These are phyloP conservation scores for Bimastos eiseni DNA, from an alignment of 2,888 invertebrate species.

Conservation along the genomic window DNA sequence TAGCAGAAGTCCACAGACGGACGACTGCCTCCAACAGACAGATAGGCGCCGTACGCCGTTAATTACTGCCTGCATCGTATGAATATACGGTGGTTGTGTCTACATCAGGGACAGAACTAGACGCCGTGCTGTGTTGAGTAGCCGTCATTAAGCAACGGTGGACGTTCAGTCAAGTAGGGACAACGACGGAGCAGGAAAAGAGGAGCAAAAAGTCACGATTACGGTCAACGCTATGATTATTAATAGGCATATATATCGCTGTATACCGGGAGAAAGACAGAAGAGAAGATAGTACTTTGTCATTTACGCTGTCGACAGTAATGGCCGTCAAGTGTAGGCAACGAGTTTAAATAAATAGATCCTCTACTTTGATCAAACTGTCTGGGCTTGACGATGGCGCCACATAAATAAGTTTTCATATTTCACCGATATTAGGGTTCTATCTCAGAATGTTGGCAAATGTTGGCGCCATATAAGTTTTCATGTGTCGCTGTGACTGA, in stretches of 20 bases:
- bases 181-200: background rate
- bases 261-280: background rate
- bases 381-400: too few species aligned
- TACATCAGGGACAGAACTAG: background rate
- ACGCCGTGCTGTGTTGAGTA: conserved; percentile 13
- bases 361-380: background rate
- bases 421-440: background rate
- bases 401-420: too few species aligned
- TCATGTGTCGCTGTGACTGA: background rate
- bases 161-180: background rate
- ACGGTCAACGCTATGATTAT: background rate
- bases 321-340: background rate
- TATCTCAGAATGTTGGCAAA: background rate
- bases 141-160: background rate
- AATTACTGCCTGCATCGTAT: background rate
- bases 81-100: background rate
- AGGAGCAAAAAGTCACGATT: background rate
- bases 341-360: background rate
- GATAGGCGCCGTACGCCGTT: background rate
- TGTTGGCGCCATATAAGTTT: background rate
- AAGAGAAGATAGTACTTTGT: background rate
- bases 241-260: too few species aligned
- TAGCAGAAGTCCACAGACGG: background rate
- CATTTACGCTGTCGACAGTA: background rate
- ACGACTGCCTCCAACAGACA: background rate